Evolutionary conservation across 2,113 vertebrate genomes (phyloP).

Genomic region (Erpornis zantholeuca): DNA sequence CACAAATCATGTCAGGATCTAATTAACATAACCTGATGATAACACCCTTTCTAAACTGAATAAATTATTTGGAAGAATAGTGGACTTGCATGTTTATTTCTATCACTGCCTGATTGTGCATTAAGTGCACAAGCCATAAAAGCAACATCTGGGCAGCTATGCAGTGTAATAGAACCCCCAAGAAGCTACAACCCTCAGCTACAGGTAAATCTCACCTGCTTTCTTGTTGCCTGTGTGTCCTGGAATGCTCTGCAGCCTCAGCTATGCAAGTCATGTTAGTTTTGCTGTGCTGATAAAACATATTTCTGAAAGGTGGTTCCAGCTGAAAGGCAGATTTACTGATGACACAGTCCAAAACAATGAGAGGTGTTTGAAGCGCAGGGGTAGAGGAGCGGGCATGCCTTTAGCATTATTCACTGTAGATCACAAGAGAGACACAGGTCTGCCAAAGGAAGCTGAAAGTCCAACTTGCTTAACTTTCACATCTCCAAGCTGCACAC

Average conservation of each 20-base stretch:
- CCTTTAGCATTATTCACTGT: background rate
- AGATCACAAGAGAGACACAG: background rate
- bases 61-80: background rate
- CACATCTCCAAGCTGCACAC: background rate
- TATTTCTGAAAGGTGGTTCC: conserved; percentile 22
- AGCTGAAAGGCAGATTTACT: conserved; percentile 23
- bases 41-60: background rate
- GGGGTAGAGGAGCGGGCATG: background rate
- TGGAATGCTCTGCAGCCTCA: background rate
- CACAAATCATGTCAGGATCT: background rate
- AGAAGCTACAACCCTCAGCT: background rate
- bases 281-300: background rate
- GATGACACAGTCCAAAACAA: background rate
- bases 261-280: background rate
- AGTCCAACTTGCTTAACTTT: background rate
- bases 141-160: background rate
- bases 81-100: background rate
- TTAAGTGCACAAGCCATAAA: background rate
- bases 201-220: background rate
- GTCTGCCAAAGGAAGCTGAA: conserved; percentile 14
- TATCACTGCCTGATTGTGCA: background rate
- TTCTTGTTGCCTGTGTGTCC: background rate
- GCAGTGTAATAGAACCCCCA: background rate
- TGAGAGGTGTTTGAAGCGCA: background rate
- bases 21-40: background rate